phyloP scores from a whole-genome alignment of 2,888 invertebrate genomes.

The Panzeria rudis region DNA sequence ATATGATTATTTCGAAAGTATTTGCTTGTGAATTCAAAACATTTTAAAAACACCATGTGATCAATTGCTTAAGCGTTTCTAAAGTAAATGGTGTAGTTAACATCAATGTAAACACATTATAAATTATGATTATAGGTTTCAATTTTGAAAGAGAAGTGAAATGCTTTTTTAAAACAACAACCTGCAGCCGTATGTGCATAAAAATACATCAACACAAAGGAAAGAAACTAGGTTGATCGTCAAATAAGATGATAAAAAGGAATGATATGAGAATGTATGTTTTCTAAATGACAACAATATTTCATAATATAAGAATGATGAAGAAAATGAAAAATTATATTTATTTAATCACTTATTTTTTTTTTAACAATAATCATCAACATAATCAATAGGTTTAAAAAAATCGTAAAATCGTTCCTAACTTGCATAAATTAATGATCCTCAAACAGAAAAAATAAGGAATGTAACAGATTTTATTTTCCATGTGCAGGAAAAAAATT shows the following conservation, averaged over 20 bases:
- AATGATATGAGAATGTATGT: conserved; percentile 49
- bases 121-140: conserved; percentile 71
- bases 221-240: conserved; percentile 66
- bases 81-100: conserved; percentile 48
- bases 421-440: background rate
- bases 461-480: background rate
- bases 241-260: conserved; percentile 29
- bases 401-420: background rate
- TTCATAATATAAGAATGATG: conserved; percentile 49
- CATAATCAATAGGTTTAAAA: background rate
- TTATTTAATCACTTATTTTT: background rate
- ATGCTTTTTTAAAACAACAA: conserved; percentile 47
- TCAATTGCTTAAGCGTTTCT: background rate
- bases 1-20: too few species aligned
- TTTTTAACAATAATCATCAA: conserved; percentile 6
- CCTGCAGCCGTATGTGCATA: conserved; percentile 27
- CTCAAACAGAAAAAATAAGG: background rate
- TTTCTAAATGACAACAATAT: conserved; percentile 69
- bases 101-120: conserved; percentile 63
- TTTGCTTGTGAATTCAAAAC: too few species aligned
- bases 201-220: conserved; percentile 5
- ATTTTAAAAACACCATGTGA: too few species aligned
- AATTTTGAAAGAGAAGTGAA: conserved; percentile 63
- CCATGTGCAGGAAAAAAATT: too few species aligned
- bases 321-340: conserved; percentile 10